Base-by-base conservation (phyloP, 2,888 invertebrate genomes). In the Hofmannophila pseudospretella region DNA sequence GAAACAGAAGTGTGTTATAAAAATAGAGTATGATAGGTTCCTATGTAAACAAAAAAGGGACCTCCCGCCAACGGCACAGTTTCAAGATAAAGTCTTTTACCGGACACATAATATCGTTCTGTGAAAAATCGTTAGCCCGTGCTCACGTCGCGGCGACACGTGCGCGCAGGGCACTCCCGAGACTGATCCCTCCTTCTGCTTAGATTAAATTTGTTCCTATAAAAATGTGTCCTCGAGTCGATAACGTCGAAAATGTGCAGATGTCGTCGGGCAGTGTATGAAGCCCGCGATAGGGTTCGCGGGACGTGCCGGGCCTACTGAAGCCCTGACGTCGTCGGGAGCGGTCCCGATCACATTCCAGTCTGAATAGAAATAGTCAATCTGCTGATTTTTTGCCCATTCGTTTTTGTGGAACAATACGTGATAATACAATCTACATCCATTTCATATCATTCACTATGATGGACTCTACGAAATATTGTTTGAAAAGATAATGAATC, bases 181-280 rank as follows among this genome's bases (percentile, higher is more conserved):
- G 81, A 80, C 79, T 78, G 81, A 80, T 78, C 81, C 81, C 72
- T 78, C 58, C 67, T 67, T 70, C 22, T 32, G 40, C 36, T 79
- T 76, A 78, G 79, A 82, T 84, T 84, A 84, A 81, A 80, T 81
- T 82, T 79, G 79, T 70, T 77, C 80, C 72, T 73, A 77, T 78
- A 79, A 77, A 84, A 81, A 78, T 75, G 75, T 71, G 71, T 69
- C 67, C 72, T 70, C 65, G 50, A 72, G 58, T 80, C 80, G 76
- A 79, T 81, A 81, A 75, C 76, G 72, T 66, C 61, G 66, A 67
- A 73, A 75, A 77, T 78, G 76, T 80, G 77, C 84, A 81, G 81
- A 81, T 82, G 79, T 75, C 69, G 70, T 69, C 74, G 69, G 71
- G 55, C 69, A 73, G 66, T 68, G 67, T 75, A 80, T 78, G 78